Base-by-base conservation (phyloP, 2,797 vertebrate genomes). In the Muraenolepis orangiensis region DNA sequence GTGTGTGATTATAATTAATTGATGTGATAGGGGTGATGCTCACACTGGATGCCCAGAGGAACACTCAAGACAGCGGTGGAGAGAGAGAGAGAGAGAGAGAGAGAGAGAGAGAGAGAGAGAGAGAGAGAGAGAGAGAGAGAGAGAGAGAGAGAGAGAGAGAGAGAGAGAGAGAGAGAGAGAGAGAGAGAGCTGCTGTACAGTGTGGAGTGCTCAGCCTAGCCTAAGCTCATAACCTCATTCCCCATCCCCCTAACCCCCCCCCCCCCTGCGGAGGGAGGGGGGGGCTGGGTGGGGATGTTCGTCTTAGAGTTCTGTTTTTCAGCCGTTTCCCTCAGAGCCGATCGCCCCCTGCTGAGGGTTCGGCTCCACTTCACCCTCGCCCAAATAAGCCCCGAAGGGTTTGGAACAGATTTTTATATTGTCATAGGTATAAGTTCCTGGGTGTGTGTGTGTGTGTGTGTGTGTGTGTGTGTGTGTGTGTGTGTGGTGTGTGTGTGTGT, bases 381-480 rank as follows among this genome's bases (percentile, higher is more conserved):
- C 20, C 46, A 51, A 51, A 51, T 46, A 68, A 69, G 31, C 67
- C 69, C 72, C 4, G 36, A n/a, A 51, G 67, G 14, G 68, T 68
- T 13, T 18, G 29, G 64, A 28, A 42, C 16, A 13, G 66, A 6
- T 31, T 28, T 68, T 74, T 28, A 74, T 71, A 71, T 75, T 5
- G 71, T n/a, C 20, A 31, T 30, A 32, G 12, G 32, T 23, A 31
- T 68, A 36, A 28, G 38, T 78, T 29, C 72, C 42, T 71, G 74
- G 66, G 12, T 57, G 64, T 75, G 30, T 70, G 31, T 28, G 42
- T 78, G 20, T 46, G 40, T 67, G 67, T 70, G 20, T 77, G 34
- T 66, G 64, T 76, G 75, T 77, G 30, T 80, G 30, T 6, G 31
- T 82, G 51, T 76, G 40, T 32, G 51, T 80, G 73, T 74, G 32